A percentile compares a stretch with the other conserved stretches of the same genome.
These are phyloP conservation scores for Mustelus asterias DNA, from an alignment of 2,113 vertebrate species.

Conservation along the genomic window DNA sequence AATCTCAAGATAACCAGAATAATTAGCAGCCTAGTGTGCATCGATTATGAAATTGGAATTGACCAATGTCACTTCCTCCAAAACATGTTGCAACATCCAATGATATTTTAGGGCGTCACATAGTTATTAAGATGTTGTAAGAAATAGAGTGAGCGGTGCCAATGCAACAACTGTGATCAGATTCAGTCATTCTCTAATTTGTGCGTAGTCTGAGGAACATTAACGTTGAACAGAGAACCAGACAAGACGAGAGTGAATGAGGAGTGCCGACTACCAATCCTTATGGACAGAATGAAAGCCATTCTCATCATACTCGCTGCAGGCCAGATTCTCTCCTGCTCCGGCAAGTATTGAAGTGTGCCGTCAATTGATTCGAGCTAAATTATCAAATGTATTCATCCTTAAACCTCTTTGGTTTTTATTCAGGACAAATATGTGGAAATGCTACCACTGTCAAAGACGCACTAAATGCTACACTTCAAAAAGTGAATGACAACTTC, in stretches of 20 bases:
- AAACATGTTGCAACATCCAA: not conserved
- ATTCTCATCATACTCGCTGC: not conserved
- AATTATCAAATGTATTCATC: not conserved
- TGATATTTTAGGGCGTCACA: not conserved
- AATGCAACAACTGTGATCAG: not conserved
- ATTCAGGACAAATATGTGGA: not conserved
- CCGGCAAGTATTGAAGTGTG: not conserved
- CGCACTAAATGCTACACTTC: not conserved
- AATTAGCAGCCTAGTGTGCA: not conserved
- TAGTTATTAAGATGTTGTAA: not conserved
- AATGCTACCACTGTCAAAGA: rapidly evolving
- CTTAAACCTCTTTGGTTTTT: not conserved
- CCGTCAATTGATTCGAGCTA: not conserved
- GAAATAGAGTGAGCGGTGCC: not conserved
- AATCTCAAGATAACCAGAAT: too few species aligned
- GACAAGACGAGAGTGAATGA: not conserved
- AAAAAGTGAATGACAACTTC: not conserved
- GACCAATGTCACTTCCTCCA: not conserved
- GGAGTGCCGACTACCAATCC: not conserved
- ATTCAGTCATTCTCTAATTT: not conserved
- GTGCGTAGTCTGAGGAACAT: not conserved
- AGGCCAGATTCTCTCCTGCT: not conserved
- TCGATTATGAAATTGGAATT: not conserved
- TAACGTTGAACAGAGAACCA: not conserved
- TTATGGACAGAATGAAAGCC: not conserved